These are phyloP conservation scores for Tympanuchus pallidicinctus DNA, from an alignment of 2,113 vertebrate species.

Conservation along the genomic window DNA sequence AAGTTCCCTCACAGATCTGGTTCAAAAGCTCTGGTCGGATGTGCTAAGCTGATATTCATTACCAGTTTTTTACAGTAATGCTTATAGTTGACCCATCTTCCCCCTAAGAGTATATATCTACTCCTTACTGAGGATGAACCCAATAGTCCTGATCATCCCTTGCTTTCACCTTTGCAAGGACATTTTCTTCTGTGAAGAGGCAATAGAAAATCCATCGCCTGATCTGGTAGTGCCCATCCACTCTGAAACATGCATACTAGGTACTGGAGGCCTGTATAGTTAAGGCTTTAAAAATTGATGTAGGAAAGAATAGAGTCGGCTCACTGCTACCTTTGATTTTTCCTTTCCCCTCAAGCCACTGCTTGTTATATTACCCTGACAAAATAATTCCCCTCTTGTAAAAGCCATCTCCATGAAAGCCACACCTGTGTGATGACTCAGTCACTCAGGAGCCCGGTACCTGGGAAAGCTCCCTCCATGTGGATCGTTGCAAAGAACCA, in stretches of 20 bases:
- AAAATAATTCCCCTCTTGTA: background rate
- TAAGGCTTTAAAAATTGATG: background rate
- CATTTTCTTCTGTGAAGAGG: background rate
- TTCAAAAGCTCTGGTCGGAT: background rate
- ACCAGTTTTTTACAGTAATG: background rate
- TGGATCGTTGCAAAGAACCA: background rate
- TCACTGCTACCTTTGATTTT: background rate
- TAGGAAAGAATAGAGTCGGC: background rate
- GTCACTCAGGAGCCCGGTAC: background rate
- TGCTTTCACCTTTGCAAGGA: background rate
- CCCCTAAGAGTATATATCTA: background rate
- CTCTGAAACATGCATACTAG: background rate
- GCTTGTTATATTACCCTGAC: background rate
- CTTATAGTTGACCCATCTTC: background rate
- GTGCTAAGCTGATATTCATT: background rate
- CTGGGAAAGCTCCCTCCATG: background rate
- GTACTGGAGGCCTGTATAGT: background rate
- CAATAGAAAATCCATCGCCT: background rate
- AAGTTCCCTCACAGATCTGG: background rate
- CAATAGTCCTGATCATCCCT: background rate
- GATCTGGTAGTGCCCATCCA: accelerated
- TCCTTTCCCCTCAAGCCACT: background rate
- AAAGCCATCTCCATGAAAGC: background rate
- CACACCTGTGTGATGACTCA: background rate
- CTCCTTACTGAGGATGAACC: background rate